Base-by-base conservation (phyloP, 2,797 vertebrate species). In the Eutrigla gurnardus region DNA sequence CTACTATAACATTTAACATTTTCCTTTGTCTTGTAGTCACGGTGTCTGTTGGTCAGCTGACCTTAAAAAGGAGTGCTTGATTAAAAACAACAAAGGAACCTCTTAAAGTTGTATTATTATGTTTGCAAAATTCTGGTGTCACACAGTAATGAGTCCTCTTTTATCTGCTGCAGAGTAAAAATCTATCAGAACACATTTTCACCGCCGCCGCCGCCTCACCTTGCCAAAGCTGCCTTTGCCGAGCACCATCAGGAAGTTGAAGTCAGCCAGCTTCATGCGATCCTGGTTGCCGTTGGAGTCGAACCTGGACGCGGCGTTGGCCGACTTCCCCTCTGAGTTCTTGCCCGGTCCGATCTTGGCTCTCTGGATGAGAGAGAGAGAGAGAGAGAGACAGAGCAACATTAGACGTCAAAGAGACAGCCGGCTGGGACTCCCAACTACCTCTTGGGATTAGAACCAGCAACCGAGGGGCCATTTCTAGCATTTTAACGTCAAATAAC, bases 141-240 rank as follows among this genome's bases (percentile, higher is more conserved):
- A 62, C 3, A 1, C 9, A n/a, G 35, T 15, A 17, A 46, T 37
- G 40, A 6, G 11, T n/a, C 14, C 15, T 43, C 36, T 6, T 49
- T 47, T 14, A n/a, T 43, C 6, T 62, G 32, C 69, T 45, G 49
- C 43, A 4, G n/a, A 37, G 45, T 37, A 61, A 32, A 43, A 9
- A 7, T 10, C 8, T 3, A 1, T 8, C 40, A 42, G 40, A 42
- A 25, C 25, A 25, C 25, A 25, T 25, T 25, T 25, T 25, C 25
- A 25, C 25, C 25, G 25, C 25, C 25, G 25, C 25, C 2, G 10
- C 5, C 45, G 4, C 36, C 86, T 84, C 65, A 99, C 98, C 96
- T 99, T 99, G 78, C 98, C 98, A 54, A 99, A 99, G 94, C 98
- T 99, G 12, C 98, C 98, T 83, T 99, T 99, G 0, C 98, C 98